Base-by-base conservation (phyloP, 2,797 vertebrate genomes). In the Sebastes taczanowskii region DNA sequence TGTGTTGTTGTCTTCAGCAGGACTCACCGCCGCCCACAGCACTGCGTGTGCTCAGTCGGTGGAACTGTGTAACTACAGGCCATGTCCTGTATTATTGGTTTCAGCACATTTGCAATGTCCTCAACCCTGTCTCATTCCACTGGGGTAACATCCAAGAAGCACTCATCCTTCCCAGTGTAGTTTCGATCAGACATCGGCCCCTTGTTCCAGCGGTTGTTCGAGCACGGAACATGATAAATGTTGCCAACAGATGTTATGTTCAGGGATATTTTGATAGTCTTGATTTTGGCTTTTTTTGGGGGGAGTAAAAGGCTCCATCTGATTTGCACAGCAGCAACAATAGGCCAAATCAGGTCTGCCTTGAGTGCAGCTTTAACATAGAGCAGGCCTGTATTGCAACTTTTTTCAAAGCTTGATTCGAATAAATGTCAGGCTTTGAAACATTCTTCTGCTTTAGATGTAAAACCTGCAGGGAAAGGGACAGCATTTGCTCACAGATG, bases 11-110 rank as follows among this genome's bases (percentile, higher is more conserved):
- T 65, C 42, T 73, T 72, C 42, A 22, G 52, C 70, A 38, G 32
- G 62, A 74, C 42, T 74, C 58, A n/a, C 30, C 72, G 38, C 64
- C 34, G 58, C 77, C 29, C 14, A 65, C 27, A 85, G 56, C 11
- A 4, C 20, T 74, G 11, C 4, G 8, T 62, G 77, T 75, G 77
- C 70, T 80, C 72, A 77, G 35, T 46, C 32, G 8, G 20, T 65
- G 78, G 49, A 52, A 76, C 60, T 53, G 29, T 77, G 65, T 61
- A 76, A 49, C 58, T 71, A 46, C 9, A 70, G 69, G 49, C 29
- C 66, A 53, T 49, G 66, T 82, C 68, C 78, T 76, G 59, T 76
- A 69, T 83, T 74, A 63, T 9, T 55, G 67, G 42, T 66, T 81
- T 72, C 67, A 55, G 10, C 59, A 69, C 79, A 82, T 82, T 85